Base-by-base conservation (phyloP, 2,888 invertebrate genomes). In the Ochlodes sylvanus region DNA sequence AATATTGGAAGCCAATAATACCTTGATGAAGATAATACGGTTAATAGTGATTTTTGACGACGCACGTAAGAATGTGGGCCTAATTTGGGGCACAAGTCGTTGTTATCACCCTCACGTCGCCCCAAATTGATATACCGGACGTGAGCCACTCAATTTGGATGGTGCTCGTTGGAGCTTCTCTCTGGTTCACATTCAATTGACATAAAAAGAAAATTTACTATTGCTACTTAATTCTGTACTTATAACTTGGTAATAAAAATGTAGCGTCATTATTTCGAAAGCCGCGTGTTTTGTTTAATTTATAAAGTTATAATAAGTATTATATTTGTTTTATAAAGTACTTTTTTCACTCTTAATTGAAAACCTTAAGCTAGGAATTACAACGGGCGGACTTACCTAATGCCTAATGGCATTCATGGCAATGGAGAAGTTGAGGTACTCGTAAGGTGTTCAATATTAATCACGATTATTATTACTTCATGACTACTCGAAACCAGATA, bases 91-190 rank as follows among this genome's bases (percentile, higher is more conserved):
- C 60, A 47, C 52, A 52, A 56, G 58, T 62, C 62, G 69, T 72
- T 73, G 69, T 63, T 69, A 71, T 60, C 68, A 58, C 15, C 61
- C 64, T 71, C 73, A 73, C 73, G 73, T 71, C 34, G 19, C 63
- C 27, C 38, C 67, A 70, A 71, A 73, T 73, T 71, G 71, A 71
- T 73, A 73, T 56, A 68, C 52, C 19, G 69, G 57, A 73, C 70
- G 73, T 73, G 73, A 70, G 62, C 69, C 69, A 68, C 70, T 72
- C 72, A 71, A 68, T 69, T 65, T 68, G 65, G 69, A 69, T 71
- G 64, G 72, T 68, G 69, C 70, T 64, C 69, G 67, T 70, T 70
- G 56, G 38, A 21, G 38, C 17, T 27, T 47, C 50, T 14, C 34
- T 15, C 61, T 61, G 47, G 9, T 32, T 55, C 32, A 55, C 34